Conservation (phyloP, 2,113 vertebrate genomes). For the Pachypanchax playfairii region DNA sequence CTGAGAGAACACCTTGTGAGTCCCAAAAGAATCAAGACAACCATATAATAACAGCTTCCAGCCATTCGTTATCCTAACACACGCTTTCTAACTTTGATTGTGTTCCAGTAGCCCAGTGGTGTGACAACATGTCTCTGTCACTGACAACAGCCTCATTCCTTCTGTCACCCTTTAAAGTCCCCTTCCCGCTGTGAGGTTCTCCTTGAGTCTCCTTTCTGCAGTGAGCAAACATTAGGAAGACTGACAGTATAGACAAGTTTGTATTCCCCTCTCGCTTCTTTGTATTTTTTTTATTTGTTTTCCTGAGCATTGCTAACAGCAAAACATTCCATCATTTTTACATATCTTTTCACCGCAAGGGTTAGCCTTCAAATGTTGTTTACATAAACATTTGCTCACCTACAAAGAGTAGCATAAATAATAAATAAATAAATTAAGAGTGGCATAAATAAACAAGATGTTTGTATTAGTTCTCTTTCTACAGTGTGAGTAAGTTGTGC, state of each 20-base stretch:
- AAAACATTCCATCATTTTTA: conserved; percentile 22
- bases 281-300: background rate
- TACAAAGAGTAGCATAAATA: conserved; percentile 17
- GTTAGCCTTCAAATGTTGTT: conserved; percentile 28
- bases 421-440: conserved; percentile 21
- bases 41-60: conserved; percentile 2
- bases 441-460: background rate
- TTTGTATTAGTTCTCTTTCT: background rate
- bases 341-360: conserved; percentile 24
- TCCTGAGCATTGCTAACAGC: conserved; percentile 4
- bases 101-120: conserved; percentile 35
- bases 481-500: background rate
- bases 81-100: conserved; percentile 21
- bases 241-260: background rate
- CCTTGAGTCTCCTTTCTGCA: background rate
- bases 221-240: background rate
- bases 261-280: background rate
- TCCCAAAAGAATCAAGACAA: conserved; percentile 16
- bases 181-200: background rate
- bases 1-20: conserved; percentile 32
- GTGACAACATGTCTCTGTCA: conserved; percentile 35
- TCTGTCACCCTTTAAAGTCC: conserved; percentile 4
- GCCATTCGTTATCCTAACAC: conserved; percentile 31
- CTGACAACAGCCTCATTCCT: conserved; percentile 37
- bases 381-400: conserved; percentile 21